These are phyloP conservation scores for Irena cyanogastra DNA, from an alignment of 2,113 vertebrate genomes.

Conservation along the genomic window DNA sequence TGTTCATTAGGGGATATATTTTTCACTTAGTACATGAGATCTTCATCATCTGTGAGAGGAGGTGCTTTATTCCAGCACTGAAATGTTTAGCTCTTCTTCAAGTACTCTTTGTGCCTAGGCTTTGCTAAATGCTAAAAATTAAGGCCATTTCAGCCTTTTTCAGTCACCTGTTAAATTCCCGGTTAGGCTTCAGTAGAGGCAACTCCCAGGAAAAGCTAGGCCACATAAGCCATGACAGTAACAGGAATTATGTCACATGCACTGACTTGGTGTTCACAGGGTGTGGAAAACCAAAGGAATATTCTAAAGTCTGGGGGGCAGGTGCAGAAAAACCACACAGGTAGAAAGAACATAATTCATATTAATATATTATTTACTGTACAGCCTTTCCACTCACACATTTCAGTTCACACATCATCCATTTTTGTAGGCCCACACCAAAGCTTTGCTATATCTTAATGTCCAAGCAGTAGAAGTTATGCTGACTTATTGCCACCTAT, in stretches of 20 bases:
- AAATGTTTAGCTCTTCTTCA: background rate
- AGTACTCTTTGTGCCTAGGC: background rate
- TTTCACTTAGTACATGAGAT: conserved; percentile 9
- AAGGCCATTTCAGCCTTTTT: background rate
- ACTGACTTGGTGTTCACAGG: background rate
- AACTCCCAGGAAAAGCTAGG: background rate
- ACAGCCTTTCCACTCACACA: background rate
- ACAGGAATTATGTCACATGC: background rate
- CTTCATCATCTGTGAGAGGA: background rate
- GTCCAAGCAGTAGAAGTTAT: background rate
- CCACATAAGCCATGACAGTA: background rate
- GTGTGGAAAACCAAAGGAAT: background rate
- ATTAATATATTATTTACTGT: background rate
- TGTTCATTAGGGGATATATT: conserved; percentile 25
- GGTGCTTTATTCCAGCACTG: background rate
- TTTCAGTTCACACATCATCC: background rate
- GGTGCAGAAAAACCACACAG: background rate
- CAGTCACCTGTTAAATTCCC: background rate
- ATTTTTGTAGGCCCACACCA: background rate
- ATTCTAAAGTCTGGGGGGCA: background rate
- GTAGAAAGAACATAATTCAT: background rate
- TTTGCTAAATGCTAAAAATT: background rate
- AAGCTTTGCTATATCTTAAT: background rate
- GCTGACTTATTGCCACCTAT: background rate
- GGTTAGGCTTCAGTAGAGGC: background rate